These are phyloP conservation scores for Graphium colonna DNA, from an alignment of 2,888 invertebrate species.

Conservation along the genomic window DNA sequence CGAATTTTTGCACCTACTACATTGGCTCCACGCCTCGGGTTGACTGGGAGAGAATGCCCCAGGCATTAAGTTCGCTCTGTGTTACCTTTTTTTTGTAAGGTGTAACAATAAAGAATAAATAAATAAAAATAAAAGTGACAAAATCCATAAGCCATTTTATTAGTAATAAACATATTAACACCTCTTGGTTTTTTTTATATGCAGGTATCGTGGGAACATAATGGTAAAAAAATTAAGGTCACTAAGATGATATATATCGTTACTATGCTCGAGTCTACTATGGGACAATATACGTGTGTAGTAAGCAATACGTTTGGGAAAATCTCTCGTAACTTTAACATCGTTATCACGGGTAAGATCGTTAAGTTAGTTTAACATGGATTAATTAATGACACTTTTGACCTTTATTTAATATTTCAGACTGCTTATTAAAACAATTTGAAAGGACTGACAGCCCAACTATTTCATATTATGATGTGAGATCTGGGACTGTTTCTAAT, in stretches of 20 bases:
- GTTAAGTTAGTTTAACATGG: not conserved
- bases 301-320: slow-evolving; percentile 45
- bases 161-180: too few relatives aligned
- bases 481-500: slow-evolving; percentile 29
- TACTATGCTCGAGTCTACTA: slow-evolving; percentile 32
- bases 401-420: slow-evolving; percentile 32
- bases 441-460: slow-evolving; percentile 33
- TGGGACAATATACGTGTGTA: slow-evolving; percentile 48
- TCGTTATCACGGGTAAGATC: slow-evolving; percentile 38
- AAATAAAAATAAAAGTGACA: too few relatives aligned
- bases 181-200: not conserved
- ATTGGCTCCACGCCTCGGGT: too few relatives aligned
- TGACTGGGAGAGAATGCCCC: too few relatives aligned
- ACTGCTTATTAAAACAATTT: slow-evolving; percentile 41
- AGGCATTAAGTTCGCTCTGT: too few relatives aligned
- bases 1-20: too few relatives aligned
- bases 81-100: too few relatives aligned
- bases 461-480: slow-evolving; percentile 33
- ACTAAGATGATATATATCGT: slow-evolving; percentile 31
- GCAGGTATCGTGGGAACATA: slow-evolving; percentile 46
- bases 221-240: slow-evolving; percentile 32
- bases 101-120: too few relatives aligned
- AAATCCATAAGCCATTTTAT: too few relatives aligned
- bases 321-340: slow-evolving; percentile 39
- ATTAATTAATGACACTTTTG: not conserved